phyloP scores from a whole-genome alignment of 1,140 invertebrate species.

The Brachionus koreanus region DNA sequence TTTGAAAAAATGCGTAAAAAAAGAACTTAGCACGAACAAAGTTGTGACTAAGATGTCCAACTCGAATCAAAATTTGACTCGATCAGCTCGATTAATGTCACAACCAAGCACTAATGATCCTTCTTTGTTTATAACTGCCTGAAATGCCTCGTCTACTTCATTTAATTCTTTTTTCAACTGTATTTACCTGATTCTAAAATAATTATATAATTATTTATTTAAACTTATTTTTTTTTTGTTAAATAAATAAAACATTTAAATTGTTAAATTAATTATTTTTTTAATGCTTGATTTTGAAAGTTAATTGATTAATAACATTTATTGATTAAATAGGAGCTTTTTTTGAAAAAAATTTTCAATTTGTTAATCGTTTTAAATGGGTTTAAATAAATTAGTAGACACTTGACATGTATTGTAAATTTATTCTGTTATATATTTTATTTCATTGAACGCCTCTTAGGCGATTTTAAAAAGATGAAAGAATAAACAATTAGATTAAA shows the following conservation, averaged over 20 bases:
- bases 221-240: neutral
- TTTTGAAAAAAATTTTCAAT: too few species aligned
- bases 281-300: too few species aligned
- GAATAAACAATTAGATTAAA: too few species aligned
- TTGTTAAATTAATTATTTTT: too few species aligned
- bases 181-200: neutral
- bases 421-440: too few species aligned
- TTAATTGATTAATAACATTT: too few species aligned
- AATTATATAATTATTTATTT: neutral
- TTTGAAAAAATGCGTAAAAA: slow-evolving; percentile 16
- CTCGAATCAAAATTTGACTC: slow-evolving; percentile 1
- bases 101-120: neutral
- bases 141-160: neutral
- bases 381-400: too few species aligned
- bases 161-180: neutral
- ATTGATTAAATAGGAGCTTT: too few species aligned
- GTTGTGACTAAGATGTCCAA: neutral
- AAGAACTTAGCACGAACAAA: neutral
- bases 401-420: too few species aligned
- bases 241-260: neutral
- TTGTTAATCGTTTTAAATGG: too few species aligned
- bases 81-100: neutral
- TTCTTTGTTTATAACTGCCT: neutral
- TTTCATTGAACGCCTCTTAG: too few species aligned
- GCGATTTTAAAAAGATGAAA: too few species aligned